phyloP scores from a whole-genome alignment of 2,888 invertebrate genomes.

The Serripes groenlandicus region DNA sequence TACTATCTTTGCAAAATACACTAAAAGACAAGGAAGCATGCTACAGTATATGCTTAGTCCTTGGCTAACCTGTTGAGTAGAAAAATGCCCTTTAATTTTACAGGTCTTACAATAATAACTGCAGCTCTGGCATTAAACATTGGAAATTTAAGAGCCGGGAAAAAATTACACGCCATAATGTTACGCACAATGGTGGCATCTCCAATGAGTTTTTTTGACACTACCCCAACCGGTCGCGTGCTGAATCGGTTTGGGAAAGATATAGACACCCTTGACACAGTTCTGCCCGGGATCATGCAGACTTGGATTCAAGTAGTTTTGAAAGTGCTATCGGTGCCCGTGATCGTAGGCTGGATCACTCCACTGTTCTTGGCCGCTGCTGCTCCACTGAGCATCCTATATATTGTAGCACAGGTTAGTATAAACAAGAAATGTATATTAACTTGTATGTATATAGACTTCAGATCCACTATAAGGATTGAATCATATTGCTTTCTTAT shows the following conservation, averaged over 20 bases:
- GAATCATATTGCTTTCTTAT: too few species aligned
- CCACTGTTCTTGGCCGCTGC: slow-evolving; percentile 77
- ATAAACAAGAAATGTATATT: slow-evolving; percentile 6
- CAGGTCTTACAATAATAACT: slow-evolving; percentile 51
- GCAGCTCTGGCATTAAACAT: slow-evolving; percentile 45
- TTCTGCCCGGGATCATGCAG: slow-evolving; percentile 69
- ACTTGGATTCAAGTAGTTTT: slow-evolving; percentile 75
- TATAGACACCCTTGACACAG: slow-evolving; percentile 80
- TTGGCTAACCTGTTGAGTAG: too few species aligned
- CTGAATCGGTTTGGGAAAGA: slow-evolving; percentile 84
- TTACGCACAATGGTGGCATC: slow-evolving; percentile 76
- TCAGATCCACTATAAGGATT: too few species aligned
- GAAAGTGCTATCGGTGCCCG: slow-evolving; percentile 74
- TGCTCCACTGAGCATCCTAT: slow-evolving; percentile 80
- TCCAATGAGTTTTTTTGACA: slow-evolving; percentile 83
- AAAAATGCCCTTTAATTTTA: not conserved
- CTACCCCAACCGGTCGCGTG: slow-evolving; percentile 81
- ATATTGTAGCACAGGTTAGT: slow-evolving; percentile 82
- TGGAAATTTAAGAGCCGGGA: slow-evolving; percentile 51
- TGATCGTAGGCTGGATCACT: slow-evolving; percentile 79
- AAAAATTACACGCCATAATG: slow-evolving; percentile 73
- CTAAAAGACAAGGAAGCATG: too few species aligned
- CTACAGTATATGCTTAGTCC: too few species aligned
- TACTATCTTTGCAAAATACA: too few species aligned
- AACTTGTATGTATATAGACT: too few species aligned